Evolutionary conservation across 1,140 invertebrate genomes (phyloP).

Genomic region (Lutraria rhynchaena): DNA sequence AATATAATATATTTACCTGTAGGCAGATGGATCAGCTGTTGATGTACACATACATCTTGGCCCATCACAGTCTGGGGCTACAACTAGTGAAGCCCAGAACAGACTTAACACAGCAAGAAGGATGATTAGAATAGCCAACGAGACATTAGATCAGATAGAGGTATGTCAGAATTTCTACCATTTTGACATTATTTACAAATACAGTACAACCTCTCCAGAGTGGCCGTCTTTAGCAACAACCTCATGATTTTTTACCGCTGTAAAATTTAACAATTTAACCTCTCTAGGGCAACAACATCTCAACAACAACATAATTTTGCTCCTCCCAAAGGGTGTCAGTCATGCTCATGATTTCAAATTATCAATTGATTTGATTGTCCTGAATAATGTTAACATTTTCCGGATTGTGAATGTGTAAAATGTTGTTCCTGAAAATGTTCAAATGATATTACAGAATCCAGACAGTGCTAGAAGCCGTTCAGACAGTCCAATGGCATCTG

Average conservation of each 20-base stretch:
- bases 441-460: constrained; percentile 29
- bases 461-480: background rate
- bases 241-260: no score
- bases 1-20: constrained; percentile 42
- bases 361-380: no score
- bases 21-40: constrained; percentile 81
- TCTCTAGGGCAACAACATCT: no score
- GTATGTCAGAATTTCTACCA: constrained; percentile 51
- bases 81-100: constrained; percentile 77
- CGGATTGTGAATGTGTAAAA: no score
- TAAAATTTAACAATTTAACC: no score
- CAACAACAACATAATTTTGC: no score
- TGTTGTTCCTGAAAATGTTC: no score
- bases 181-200: no score
- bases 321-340: no score
- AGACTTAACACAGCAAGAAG: constrained; percentile 76
- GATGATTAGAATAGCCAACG: constrained; percentile 78
- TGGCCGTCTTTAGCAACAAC: no score
- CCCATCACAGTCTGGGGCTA: constrained; percentile 66
- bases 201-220: no score
- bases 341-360: no score
- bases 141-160: constrained; percentile 75
- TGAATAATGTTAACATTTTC: background rate
- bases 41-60: constrained; percentile 83
- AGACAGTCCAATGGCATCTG: background rate